These are phyloP conservation scores for Drosophila teissieri DNA, from an alignment of 1,140 invertebrate species.

Conservation along the genomic window DNA sequence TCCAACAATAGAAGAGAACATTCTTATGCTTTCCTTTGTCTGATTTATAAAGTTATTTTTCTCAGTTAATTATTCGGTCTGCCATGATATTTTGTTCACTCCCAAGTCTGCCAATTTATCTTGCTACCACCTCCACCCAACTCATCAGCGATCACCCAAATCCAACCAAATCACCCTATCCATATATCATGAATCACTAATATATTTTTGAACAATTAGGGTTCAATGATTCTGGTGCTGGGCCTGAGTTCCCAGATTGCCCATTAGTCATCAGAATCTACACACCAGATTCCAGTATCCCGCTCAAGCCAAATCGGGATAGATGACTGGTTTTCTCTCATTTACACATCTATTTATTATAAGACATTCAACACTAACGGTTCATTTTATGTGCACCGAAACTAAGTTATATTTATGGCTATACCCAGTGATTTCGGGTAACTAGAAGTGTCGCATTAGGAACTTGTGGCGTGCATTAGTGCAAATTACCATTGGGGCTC, in stretches of 20 bases:
- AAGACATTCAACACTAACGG: constrained; percentile 1
- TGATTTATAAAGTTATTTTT: constrained; percentile 23
- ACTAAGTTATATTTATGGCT: constrained; percentile 50
- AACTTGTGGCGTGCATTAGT: constrained; percentile 61
- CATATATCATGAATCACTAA: constrained; percentile 46
- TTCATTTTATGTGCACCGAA: constrained; percentile 13
- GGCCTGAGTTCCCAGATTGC: constrained; percentile 47
- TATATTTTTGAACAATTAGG: constrained; percentile 45
- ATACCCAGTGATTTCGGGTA: constrained; percentile 38
- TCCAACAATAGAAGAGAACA: constrained; percentile 37
- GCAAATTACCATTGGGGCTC: constrained; percentile 62
- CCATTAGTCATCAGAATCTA: constrained; percentile 55
- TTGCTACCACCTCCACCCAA: constrained; percentile 17
- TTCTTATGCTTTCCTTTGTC: constrained; percentile 46
- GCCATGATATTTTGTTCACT: constrained; percentile 20
- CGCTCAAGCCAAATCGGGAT: constrained; percentile 28
- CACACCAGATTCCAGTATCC: constrained; percentile 1
- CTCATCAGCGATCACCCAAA: constrained; percentile 6
- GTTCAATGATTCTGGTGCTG: constrained; percentile 67
- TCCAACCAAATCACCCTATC: constrained; percentile 1
- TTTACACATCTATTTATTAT: neutral
- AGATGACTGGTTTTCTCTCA: constrained; percentile 20
- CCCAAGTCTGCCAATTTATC: neutral
- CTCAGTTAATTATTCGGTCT: constrained; percentile 41
- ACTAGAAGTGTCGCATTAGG: constrained; percentile 44